Conservation (phyloP, 2,888 invertebrate genomes). For the Leucoptera coffeella region DNA sequence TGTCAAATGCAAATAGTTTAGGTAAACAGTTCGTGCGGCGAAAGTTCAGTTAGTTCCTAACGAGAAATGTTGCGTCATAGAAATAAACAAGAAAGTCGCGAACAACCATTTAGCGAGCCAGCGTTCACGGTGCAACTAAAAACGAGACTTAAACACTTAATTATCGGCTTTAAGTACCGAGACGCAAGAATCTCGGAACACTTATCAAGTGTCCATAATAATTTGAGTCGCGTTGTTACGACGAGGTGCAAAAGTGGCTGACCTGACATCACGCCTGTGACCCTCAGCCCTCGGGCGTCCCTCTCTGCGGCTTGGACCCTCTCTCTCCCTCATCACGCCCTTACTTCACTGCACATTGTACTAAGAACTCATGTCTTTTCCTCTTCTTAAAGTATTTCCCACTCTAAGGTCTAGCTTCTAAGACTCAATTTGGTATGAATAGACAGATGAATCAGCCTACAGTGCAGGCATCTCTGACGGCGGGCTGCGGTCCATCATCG, state of each 20-base stretch:
- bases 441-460: no score
- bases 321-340: constrained; percentile 46
- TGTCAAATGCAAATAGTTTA: constrained; percentile 17
- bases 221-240: constrained; percentile 55
- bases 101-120: constrained; percentile 17
- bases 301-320: constrained; percentile 18
- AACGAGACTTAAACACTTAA: constrained; percentile 33
- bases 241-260: constrained; percentile 56
- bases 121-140: constrained; percentile 6
- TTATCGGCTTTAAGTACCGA: constrained; percentile 48
- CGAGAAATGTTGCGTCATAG: constrained; percentile 15
- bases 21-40: constrained; percentile 12
- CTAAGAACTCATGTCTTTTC: constrained; percentile 45
- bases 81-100: constrained; percentile 14
- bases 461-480: constrained; percentile 16
- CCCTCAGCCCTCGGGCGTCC: constrained; percentile 28
- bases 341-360: constrained; percentile 45
- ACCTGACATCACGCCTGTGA: constrained; percentile 56
- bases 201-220: constrained; percentile 55
- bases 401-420: constrained; percentile 34
- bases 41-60: constrained; percentile 20
- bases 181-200: constrained; percentile 44
- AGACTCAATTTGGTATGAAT: constrained; percentile 33
- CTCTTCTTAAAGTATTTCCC: no score
- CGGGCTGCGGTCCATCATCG: constrained; percentile 35